These are phyloP conservation scores for Volucella zonaria DNA, from an alignment of 2,888 invertebrate species.

Conservation along the genomic window DNA sequence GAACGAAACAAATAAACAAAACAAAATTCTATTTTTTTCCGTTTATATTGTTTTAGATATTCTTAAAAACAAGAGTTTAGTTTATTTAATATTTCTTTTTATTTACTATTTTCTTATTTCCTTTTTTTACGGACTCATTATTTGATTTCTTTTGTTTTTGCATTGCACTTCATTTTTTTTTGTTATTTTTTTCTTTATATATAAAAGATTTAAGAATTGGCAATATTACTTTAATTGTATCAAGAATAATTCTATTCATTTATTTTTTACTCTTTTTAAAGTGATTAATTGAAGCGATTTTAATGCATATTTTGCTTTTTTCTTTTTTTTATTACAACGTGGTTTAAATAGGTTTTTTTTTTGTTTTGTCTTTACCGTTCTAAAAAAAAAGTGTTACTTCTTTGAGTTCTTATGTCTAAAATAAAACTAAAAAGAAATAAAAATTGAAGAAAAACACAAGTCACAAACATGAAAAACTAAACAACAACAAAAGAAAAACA, in stretches of 20 bases:
- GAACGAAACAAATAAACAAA: constrained; percentile 31
- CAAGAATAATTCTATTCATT: constrained; percentile 60
- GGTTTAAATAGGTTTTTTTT: constrained; percentile 13
- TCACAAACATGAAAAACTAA: neutral
- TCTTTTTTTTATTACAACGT: constrained; percentile 75
- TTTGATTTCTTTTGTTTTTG: constrained; percentile 42
- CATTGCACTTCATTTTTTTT: constrained; percentile 42
- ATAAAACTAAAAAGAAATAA: neutral
- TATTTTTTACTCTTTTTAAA: constrained; percentile 29
- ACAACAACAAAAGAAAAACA: constrained; percentile 4
- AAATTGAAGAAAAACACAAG: too few species aligned
- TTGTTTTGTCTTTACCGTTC: neutral
- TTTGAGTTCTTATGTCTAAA: neutral
- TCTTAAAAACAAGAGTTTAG: constrained; percentile 34
- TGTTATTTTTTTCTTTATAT: constrained; percentile 21
- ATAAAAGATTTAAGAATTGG: constrained; percentile 63
- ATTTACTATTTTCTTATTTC: constrained; percentile 37
- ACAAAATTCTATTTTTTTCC: constrained; percentile 12
- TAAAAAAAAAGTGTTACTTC: neutral
- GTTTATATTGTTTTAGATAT: constrained; percentile 26
- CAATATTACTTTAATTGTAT: constrained; percentile 63
- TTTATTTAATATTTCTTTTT: constrained; percentile 30
- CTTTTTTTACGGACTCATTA: constrained; percentile 40
- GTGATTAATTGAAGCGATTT: constrained; percentile 61
- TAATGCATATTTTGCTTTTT: constrained; percentile 68